phyloP scores from a whole-genome alignment of 2,113 vertebrate genomes.

The Saguinus midas region DNA sequence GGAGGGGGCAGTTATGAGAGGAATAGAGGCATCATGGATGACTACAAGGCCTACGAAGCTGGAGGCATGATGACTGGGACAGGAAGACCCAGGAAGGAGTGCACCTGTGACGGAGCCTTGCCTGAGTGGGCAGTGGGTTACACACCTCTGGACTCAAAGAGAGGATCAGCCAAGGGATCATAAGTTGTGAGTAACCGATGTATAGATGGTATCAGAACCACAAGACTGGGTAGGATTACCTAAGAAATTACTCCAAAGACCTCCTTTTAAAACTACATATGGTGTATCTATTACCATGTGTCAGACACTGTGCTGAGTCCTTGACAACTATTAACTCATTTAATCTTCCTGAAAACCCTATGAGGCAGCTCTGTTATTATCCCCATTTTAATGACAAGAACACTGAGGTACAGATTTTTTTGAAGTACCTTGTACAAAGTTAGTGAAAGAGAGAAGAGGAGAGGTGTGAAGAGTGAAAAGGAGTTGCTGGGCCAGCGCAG shows the following conservation, averaged over 20 bases:
- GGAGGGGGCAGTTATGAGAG: not conserved
- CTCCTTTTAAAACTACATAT: not conserved
- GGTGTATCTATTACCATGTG: rapidly evolving
- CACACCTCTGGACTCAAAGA: not conserved
- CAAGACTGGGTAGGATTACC: not conserved
- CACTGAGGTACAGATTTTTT: not conserved
- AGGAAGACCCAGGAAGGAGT: not conserved
- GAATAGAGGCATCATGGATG: not conserved
- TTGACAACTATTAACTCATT: not conserved
- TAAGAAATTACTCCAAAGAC: not conserved
- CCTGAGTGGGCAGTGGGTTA: not conserved
- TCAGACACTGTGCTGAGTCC: not conserved
- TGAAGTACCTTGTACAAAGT: not conserved
- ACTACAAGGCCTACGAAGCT: not conserved
- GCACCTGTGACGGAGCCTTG: not conserved
- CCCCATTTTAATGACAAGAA: not conserved
- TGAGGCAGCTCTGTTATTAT: not conserved
- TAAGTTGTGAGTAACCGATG: not conserved
- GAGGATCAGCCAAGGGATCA: not conserved
- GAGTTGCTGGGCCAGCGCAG: too few relatives aligned
- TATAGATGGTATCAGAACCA: not conserved
- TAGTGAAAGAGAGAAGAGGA: not conserved
- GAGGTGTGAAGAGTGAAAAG: not conserved
- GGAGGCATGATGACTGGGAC: not conserved
- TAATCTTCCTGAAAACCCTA: not conserved